phyloP scores from a whole-genome alignment of 2,888 invertebrate species.

The Drosophila melanosoma region DNA sequence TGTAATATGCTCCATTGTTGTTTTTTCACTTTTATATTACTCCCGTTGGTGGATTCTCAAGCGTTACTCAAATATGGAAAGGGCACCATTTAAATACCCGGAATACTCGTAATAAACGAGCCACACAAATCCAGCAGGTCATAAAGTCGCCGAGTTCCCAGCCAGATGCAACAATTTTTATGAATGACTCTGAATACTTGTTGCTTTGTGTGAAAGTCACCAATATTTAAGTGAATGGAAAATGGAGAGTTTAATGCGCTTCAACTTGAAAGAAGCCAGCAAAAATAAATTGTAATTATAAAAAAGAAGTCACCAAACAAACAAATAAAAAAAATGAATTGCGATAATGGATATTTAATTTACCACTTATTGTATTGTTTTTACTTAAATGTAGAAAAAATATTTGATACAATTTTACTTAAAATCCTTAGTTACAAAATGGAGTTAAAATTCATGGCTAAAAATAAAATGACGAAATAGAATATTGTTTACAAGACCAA shows the following conservation, averaged over 20 bases:
- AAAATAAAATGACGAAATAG: not conserved
- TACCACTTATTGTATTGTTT: not conserved
- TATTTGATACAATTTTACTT: not conserved
- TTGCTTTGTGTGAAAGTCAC: not conserved
- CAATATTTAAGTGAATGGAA: not conserved
- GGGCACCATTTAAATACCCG: constrained; percentile 7
- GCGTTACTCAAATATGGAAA: constrained; percentile 14
- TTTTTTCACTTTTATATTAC: constrained; percentile 1
- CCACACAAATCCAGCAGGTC: constrained; percentile 8
- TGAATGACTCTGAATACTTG: constrained; percentile 1
- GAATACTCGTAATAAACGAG: not conserved
- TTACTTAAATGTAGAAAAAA: not conserved
- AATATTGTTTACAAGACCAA: not conserved
- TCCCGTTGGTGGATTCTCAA: constrained; percentile 29
- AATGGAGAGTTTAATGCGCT: not conserved
- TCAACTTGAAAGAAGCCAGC: not conserved
- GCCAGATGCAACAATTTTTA: not conserved
- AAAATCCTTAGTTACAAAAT: not conserved
- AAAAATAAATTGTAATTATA: not conserved
- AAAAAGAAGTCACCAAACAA: not conserved
- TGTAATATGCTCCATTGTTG: constrained; percentile 51
- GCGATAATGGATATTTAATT: not conserved
- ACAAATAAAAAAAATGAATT: not conserved
- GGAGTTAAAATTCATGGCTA: not conserved
- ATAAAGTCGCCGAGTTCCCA: constrained; percentile 7